Evolutionary conservation across 2,797 vertebrate species (phyloP), one percentile per base, ranked within the genome.

Genomic region (Sebastolobus alascanus): DNA sequence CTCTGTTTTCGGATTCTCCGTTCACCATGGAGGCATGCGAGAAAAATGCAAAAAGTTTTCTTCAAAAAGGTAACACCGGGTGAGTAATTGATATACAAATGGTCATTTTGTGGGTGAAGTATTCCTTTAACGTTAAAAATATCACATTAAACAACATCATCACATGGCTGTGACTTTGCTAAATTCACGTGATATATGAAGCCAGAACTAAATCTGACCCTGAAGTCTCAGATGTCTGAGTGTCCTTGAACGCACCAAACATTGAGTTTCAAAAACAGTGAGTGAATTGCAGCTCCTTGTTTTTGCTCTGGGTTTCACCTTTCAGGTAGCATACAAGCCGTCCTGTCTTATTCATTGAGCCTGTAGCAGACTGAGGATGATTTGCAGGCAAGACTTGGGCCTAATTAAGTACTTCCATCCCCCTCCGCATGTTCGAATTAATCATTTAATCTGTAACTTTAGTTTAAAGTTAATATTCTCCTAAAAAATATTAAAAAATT

Each of bases 231-330:
- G 5, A 55, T 38, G 16, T 38, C 72, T 29, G 29, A 2, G 7
- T 74, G 71, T 64, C 60, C 31, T 54, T 58, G 27, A 75, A 66
- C 7, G 9, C 22, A n/a, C 31, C 22, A 52, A 38, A 12, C 43
- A 20, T 11, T 63, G 16, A 12, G 25, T 50, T 58, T 58, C 31
- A 12, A 20, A 50, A 50, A 7, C 11, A 31, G 33, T 11, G 22
- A 37, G 29, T 60, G 4, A 60, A 10, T 60, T 60, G 5, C 13
- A 59, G 25, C 3, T 8, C 1, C 3, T 16, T 43, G 16, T 31
- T 33, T 59, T 31, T 59, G 7, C 56, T 14, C 56, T 16, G 14
- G 14, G 27, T 16, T 31, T 29, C 14, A 22, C 37, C 63, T 40
- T 8, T 27, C 63, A 65, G 13, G 35, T 27, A 43, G 5, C 13